These are phyloP conservation scores for Chauna torquata DNA, from an alignment of 2,113 vertebrate species.

Conservation along the genomic window DNA sequence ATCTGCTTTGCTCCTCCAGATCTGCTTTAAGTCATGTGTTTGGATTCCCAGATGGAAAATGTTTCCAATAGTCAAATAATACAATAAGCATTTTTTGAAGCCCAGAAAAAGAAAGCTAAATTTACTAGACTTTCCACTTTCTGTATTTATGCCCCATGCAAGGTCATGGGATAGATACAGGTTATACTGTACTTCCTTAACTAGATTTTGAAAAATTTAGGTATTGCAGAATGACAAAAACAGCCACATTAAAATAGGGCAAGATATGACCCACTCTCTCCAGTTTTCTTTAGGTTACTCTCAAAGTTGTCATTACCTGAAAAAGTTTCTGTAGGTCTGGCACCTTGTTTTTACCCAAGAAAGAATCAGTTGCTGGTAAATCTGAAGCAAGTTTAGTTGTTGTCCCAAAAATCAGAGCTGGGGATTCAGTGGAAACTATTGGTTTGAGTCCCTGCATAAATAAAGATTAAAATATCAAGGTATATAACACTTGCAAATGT, in stretches of 20 bases:
- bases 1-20: not conserved
- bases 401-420: slow-evolving; percentile 82
- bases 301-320: slow-evolving; percentile 80
- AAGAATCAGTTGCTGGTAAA: slow-evolving; percentile 65
- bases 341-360: slow-evolving; percentile 82
- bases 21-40: not conserved
- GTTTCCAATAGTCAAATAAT: not conserved
- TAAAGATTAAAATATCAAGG: slow-evolving; percentile 54
- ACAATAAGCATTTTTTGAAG: not conserved
- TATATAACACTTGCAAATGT: slow-evolving; percentile 11
- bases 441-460: slow-evolving; percentile 85
- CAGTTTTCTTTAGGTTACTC: slow-evolving; percentile 1
- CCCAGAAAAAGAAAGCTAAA: not conserved
- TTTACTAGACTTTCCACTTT: not conserved
- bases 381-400: slow-evolving; percentile 83
- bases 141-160: not conserved
- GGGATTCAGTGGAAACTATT: slow-evolving; percentile 76
- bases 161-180: not conserved
- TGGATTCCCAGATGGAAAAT: not conserved
- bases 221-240: not conserved
- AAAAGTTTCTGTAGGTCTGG: slow-evolving; percentile 89
- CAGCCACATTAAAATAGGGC: not conserved
- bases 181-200: not conserved
- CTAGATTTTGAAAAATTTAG: not conserved
- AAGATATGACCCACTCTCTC: not conserved